Base-by-base conservation (phyloP, 2,888 invertebrate species). In the Galerucella pusilla region DNA sequence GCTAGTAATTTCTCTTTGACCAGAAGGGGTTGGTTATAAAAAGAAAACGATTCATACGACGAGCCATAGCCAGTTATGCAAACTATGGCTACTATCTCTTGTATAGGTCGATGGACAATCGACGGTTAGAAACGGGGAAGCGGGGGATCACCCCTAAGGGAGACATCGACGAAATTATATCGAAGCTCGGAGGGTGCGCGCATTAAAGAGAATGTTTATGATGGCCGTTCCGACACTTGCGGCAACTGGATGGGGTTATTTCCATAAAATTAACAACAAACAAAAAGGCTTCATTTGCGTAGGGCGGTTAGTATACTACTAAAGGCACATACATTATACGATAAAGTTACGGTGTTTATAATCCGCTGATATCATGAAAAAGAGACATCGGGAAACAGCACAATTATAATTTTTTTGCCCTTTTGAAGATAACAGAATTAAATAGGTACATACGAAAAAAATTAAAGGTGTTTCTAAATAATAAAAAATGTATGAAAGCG, bases 21-120 rank as follows among this genome's bases (percentile, higher is more conserved):
- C 81, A 84, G 83, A 84, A 84, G 84, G 84, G 85, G 84, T 82
- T 81, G 79, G 80, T 81, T 81, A 84, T 85, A 86, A 86, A 85
- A 85, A 85, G 83, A 82, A 83, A 85, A 85, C 84, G 85, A 84
- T 84, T 84, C 84, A 83, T 84, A 83, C 83, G 84, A 86, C 84
- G 84, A 84, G 83, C 84, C 82, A 85, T 84, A 83, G 83, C 82
- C 84, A 82, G 86, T 87, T 87, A 87, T 87, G 86, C 86, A 86
- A 87, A 87, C 85, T 85, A 86, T 83, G 84, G 84, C 84, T 81
- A 84, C 85, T 85, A 86, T 86, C 85, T 85, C 85, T 84, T 83
- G 81, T 83, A 85, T 86, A 83, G 85, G 83, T 85, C 84, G 84
- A 85, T 86, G 86, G 86, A 85, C 85, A 85, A 86, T 86, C 84